A percentile compares a stretch with the other conserved stretches of the same genome.
Conservation (phyloP, 2,888 invertebrate genomes). For the Drosophila falleni region DNA sequence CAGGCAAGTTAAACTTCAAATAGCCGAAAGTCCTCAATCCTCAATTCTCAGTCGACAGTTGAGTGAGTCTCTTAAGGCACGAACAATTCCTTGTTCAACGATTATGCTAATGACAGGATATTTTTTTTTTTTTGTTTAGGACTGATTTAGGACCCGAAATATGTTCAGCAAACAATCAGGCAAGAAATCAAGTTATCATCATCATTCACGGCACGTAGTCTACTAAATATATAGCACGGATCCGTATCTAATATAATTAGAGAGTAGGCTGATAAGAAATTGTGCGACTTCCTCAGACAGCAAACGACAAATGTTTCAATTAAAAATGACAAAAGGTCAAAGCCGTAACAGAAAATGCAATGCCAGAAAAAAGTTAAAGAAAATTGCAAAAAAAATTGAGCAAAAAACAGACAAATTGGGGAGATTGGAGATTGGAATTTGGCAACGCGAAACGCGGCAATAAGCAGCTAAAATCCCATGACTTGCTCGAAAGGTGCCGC, state of each 20-base stretch:
- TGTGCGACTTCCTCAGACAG: conserved; percentile 15
- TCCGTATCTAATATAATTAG: conserved; percentile 66
- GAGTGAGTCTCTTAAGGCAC: conserved; percentile 39
- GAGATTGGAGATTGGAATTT: conserved; percentile 1
- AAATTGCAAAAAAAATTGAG: conserved; percentile 1
- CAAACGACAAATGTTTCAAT: conserved; percentile 66
- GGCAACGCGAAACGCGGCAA: background rate
- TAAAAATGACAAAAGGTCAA: conserved; percentile 49
- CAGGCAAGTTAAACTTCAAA: conserved; percentile 20
- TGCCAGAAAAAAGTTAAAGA: background rate
- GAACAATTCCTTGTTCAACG: conserved; percentile 46
- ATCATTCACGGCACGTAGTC: conserved; percentile 62
- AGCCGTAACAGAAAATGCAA: conserved; percentile 7
- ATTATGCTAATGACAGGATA: conserved; percentile 73
- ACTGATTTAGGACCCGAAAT: conserved; percentile 30
- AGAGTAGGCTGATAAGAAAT: conserved; percentile 24
- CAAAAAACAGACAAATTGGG: conserved; percentile 6
- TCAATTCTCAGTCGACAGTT: background rate
- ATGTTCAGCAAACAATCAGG: conserved; percentile 8
- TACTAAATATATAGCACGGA: conserved; percentile 39
- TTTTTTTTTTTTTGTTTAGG: conserved; percentile 53
- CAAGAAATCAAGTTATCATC: background rate
- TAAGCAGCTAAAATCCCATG: background rate
- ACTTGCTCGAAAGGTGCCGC: background rate
- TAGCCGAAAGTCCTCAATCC: conserved; percentile 6